Base-by-base conservation (phyloP, 2,113 vertebrate species). In the Heterocephalus glaber region DNA sequence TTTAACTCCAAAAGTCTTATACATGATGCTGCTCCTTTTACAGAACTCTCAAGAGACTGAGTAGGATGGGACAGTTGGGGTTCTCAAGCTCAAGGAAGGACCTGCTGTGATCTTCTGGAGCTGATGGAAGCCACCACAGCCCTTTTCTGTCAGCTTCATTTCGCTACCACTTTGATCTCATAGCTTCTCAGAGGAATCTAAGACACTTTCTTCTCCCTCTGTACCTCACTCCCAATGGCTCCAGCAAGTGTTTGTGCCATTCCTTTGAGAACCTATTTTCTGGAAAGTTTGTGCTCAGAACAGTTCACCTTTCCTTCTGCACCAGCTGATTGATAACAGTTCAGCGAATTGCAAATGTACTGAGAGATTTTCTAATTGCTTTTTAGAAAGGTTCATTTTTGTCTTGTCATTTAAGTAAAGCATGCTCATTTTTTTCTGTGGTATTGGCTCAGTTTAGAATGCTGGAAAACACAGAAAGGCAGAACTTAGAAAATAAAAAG, bases 241-340 rank as follows among this genome's bases (percentile, higher is more conserved):
- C 54, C 30, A 58, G 13, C 38, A 88, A n/a, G n/a, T 90, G 63
- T 30, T 6, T 22, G 92, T 89, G 35, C 52, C 63, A 90, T 88
- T 84, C 26, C 56, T 30, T 92, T 85, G 30, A 80, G 77, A 76
- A 16, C 49, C 24, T 47, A n/a, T 20, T 85, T 95, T 94, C 86
- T 91, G 8, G 30, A 92, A 96, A 90, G 68, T 86, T 79, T 92
- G 58, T 96, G 58, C 58, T 95, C 56, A 41, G 68, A 83, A 52
- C 56, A 96, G 58, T 95, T 92, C 17, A 91, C 56, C n/a, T 96
- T 93, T 93, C 87, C 20, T 94, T 96, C 44, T 76, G 28, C 20
- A 63, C 41, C 61, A 81, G 28, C 44, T 87, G 68, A 82, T 22
- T 54, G 89, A 61, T 60, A 47, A 80, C 54, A 61, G 38, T 56